Evolutionary conservation across 2,888 invertebrate genomes (phyloP), one percentile per base, ranked within the genome.

Genomic region (Octodonta nipae): DNA sequence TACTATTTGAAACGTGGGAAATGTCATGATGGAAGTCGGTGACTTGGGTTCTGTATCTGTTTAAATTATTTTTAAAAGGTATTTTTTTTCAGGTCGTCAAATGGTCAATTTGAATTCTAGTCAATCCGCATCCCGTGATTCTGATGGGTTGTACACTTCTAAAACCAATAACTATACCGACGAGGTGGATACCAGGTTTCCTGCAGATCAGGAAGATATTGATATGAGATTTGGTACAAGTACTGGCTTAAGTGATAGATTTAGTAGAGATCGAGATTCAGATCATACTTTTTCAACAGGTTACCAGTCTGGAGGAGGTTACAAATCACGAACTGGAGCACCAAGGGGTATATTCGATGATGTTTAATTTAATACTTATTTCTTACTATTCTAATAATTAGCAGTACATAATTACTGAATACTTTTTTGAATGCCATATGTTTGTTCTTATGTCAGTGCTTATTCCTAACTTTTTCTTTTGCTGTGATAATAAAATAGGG

Each of bases 291-390:
- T 25, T 13, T 25, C 25, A n/a, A 12, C 25, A 12, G 50, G 57
- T 31, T 64, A 64, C 44, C 58, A 62, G 27, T 45, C 52, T 10
- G 59, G 58, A 36, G 54, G 54, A 8, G 48, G 48, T 42, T 52
- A 53, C 42, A 51, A 51, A 28, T 49, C 45, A 34, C 44, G 74
- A 41, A 68, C 76, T 46, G 71, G 73, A 37, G 80, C 83, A 0
- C 85, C 83, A 0, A 67, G 78, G 43, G 82, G 83, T 6, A 68
- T 87, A 36, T 87, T 87, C 46, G 86, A 87, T 54, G 86, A 87
- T 57, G 83, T 87, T 37, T 86, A 68, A 14, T 7, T 10, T 26
- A 12, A 26, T n/a, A n/a, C n/a, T n/a, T n/a, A n/a, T n/a, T n/a
- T n/a, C n/a, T n/a, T n/a, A n/a, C n/a, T n/a, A n/a, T n/a, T n/a